Evolutionary conservation across 2,888 invertebrate genomes (phyloP).

Genomic region (Theretra japonica): DNA sequence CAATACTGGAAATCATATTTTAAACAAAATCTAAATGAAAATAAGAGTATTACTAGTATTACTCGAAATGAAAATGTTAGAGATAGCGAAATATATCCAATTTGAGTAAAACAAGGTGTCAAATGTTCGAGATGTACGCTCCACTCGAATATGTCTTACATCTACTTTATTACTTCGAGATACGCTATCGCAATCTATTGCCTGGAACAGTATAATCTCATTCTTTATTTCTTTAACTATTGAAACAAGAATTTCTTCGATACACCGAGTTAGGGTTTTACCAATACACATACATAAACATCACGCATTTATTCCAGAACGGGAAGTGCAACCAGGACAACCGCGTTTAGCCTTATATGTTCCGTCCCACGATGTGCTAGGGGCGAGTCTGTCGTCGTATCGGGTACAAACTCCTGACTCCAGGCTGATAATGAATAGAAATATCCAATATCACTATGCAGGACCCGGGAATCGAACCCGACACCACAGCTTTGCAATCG

Average conservation of each 20-base stretch:
- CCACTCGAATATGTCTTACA: not conserved
- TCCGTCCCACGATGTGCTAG: too few species aligned
- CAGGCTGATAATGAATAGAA: too few species aligned
- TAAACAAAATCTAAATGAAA: not conserved
- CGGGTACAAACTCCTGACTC: too few species aligned
- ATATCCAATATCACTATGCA: too few species aligned
- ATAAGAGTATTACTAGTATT: not conserved
- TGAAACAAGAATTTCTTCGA: not conserved
- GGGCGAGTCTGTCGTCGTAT: too few species aligned
- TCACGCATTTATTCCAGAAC: too few species aligned
- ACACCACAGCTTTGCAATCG: too few species aligned
- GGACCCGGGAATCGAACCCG: too few species aligned
- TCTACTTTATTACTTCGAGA: not conserved
- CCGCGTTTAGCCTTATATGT: too few species aligned
- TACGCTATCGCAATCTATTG: not conserved
- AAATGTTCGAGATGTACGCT: not conserved
- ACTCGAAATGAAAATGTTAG: not conserved
- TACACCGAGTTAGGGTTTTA: not conserved
- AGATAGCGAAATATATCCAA: not conserved
- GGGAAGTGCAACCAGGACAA: too few species aligned
- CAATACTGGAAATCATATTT: not conserved
- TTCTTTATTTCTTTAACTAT: not conserved
- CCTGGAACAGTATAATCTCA: not conserved
- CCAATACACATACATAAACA: too few species aligned
- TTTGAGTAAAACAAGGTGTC: constrained; percentile 5